Evolutionary conservation across 2,113 vertebrate species (phyloP).

Genomic region (Pomatorhinus ruficollis): DNA sequence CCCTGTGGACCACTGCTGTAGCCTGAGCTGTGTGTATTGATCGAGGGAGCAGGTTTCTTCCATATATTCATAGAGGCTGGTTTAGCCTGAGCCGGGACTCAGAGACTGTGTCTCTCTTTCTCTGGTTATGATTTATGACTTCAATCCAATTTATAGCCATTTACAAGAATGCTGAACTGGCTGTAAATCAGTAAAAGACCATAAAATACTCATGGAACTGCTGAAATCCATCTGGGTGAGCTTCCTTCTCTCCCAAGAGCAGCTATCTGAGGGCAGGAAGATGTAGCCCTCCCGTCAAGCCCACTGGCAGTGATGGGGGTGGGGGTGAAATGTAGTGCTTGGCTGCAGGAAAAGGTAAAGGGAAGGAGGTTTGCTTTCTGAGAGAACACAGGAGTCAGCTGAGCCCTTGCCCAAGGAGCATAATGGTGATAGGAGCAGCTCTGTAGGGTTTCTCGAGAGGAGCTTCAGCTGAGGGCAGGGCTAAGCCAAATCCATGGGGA

Average conservation of each 20-base stretch:
- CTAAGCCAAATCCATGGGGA: not conserved
- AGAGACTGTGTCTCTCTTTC: conserved; percentile 68
- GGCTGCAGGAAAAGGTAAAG: not conserved
- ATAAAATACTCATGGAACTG: conserved; percentile 81
- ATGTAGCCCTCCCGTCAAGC: conserved; percentile 2
- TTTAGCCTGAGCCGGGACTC: conserved; percentile 70
- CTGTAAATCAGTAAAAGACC: conserved; percentile 80
- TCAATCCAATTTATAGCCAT: conserved; percentile 84
- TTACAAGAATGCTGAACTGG: conserved; percentile 84
- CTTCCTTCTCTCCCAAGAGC: conserved; percentile 68
- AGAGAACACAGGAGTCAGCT: not conserved
- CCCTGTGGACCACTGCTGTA: not conserved
- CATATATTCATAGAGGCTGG: conserved; percentile 70
- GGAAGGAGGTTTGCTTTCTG: not conserved
- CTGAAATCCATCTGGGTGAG: conserved; percentile 77
- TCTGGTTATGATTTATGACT: conserved; percentile 80
- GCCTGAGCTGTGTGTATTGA: conserved; percentile 33
- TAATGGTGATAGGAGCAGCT: not conserved
- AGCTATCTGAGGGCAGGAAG: conserved; percentile 65
- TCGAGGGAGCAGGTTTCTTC: conserved; percentile 69
- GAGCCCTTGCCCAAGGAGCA: not conserved
- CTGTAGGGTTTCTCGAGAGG: not conserved
- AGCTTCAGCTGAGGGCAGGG: not conserved
- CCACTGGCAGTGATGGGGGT: not conserved
- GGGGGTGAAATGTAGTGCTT: not conserved